Base-by-base conservation (phyloP, 2,113 vertebrate species). In the Plectropomus leopardus region DNA sequence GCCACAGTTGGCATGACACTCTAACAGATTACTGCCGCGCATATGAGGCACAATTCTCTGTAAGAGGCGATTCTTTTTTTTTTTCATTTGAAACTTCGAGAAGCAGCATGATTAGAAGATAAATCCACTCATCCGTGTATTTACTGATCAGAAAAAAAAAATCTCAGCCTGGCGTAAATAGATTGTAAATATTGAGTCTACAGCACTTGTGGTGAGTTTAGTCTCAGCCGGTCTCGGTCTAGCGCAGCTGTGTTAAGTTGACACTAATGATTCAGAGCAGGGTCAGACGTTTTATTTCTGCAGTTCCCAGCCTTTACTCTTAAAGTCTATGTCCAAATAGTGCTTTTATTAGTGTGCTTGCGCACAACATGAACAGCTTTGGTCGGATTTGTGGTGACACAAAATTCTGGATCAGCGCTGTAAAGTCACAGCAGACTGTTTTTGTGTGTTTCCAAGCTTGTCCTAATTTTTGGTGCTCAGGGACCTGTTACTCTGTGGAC, bases 121-220 rank as follows among this genome's bases (percentile, higher is more conserved):
- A 71, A 81, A 84, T 68, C 23, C 28, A 65, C 48, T 76, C 78
- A 44, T 72, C 26, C 11, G 0, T 68, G 40, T 74, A 26, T 80
- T 70, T 76, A 23, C n/a, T 44, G 47, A 67, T 54, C 28, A 19
- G 13, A 55, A 44, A 67, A 17, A 55, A 42, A 67, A 17, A 75
- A 83, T 57, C 45, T 73, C 8, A 23, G 50, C 58, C 50, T 17
- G 23, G 53, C 82, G 75, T 85, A 85, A 89, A 89, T 68, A 69
- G 32, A 70, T 19, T 54, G 67, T 87, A 86, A 92, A 90, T 92
- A 89, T 92, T 94, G 65, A 84, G 87, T 86, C 80, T 85, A 23
- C 50, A 42, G 48, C 23, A 14, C 79, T 86, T 74, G 72, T 40
- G 47, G 23, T 11, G 8, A 48, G 87, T 89, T 89, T 90, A 81